These are phyloP conservation scores for Drosophila lacicola DNA, from an alignment of 2,888 invertebrate species.

Conservation along the genomic window DNA sequence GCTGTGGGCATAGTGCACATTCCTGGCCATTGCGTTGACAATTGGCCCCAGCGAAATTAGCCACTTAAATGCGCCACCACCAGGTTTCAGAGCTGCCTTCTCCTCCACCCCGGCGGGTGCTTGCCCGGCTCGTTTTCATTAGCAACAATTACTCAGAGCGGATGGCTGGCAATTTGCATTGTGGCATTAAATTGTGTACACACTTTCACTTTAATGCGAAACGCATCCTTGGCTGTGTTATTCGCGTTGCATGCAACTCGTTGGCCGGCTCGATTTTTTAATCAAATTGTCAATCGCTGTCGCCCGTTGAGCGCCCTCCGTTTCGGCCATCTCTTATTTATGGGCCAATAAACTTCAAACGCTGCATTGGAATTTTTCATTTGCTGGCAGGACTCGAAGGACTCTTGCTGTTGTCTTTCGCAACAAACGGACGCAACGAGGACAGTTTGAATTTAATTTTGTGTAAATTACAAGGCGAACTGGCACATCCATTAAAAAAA, in stretches of 20 bases:
- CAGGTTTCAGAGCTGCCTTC: slow-evolving; percentile 9
- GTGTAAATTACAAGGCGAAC: slow-evolving; percentile 74
- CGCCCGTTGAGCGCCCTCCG: slow-evolving; percentile 49
- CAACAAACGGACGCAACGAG: slow-evolving; percentile 22
- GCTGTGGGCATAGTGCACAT: slow-evolving; percentile 51
- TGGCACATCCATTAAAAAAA: slow-evolving; percentile 19
- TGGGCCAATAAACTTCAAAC: slow-evolving; percentile 82
- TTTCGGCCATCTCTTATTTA: slow-evolving; percentile 68
- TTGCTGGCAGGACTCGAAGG: slow-evolving; percentile 34
- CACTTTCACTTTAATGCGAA: slow-evolving; percentile 70
- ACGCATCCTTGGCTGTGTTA: slow-evolving; percentile 41
- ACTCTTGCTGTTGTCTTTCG: slow-evolving; percentile 36
- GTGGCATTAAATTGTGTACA: slow-evolving; percentile 55
- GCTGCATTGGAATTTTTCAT: slow-evolving; percentile 79
- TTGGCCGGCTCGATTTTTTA: slow-evolving; percentile 66
- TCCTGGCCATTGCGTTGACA: slow-evolving; percentile 59
- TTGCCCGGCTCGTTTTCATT: slow-evolving; percentile 59
- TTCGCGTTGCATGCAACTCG: slow-evolving; percentile 57
- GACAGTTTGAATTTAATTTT: slow-evolving; percentile 78
- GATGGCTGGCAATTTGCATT: slow-evolving; percentile 66
- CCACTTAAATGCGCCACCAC: slow-evolving; percentile 71
- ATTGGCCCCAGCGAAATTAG: slow-evolving; percentile 74
- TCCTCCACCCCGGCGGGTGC: not conserved
- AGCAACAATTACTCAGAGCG: slow-evolving; percentile 80
- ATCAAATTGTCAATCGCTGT: slow-evolving; percentile 81